These are phyloP conservation scores for Numenius phaeopus DNA, from an alignment of 2,797 vertebrate species.

Conservation along the genomic window DNA sequence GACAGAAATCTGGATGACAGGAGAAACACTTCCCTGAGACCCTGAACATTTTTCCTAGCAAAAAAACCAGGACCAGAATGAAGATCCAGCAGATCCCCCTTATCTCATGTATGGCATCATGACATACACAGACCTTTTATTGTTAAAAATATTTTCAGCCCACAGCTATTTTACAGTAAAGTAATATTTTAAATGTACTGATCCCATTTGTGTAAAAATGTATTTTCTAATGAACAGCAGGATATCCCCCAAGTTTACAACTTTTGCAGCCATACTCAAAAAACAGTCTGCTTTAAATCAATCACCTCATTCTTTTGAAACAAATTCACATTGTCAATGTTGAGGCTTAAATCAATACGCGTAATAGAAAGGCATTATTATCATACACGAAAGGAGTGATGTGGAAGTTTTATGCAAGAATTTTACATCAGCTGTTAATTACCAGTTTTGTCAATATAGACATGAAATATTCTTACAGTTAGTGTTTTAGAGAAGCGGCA, in stretches of 20 bases:
- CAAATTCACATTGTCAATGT: neutral
- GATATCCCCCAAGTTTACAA: neutral
- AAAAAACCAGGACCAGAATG: neutral
- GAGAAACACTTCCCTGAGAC: neutral
- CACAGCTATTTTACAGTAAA: neutral
- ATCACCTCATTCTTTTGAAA: neutral
- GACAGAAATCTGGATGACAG: neutral
- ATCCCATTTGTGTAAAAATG: neutral
- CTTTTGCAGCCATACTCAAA: neutral
- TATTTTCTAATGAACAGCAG: neutral
- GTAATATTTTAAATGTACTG: neutral
- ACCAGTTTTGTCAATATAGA: neutral
- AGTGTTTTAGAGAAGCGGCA: neutral
- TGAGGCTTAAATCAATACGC: constrained; percentile 3
- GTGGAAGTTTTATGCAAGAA: neutral
- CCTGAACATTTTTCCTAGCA: neutral
- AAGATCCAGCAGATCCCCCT: neutral
- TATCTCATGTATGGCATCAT: fast-evolving
- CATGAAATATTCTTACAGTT: neutral
- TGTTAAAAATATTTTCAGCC: neutral
- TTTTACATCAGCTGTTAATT: constrained; percentile 10
- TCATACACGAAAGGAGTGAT: neutral
- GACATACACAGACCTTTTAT: neutral
- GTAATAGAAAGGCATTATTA: neutral
- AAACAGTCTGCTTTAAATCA: neutral